Base-by-base conservation (phyloP, 2,888 invertebrate species). In the Hanleya hanleyi region DNA sequence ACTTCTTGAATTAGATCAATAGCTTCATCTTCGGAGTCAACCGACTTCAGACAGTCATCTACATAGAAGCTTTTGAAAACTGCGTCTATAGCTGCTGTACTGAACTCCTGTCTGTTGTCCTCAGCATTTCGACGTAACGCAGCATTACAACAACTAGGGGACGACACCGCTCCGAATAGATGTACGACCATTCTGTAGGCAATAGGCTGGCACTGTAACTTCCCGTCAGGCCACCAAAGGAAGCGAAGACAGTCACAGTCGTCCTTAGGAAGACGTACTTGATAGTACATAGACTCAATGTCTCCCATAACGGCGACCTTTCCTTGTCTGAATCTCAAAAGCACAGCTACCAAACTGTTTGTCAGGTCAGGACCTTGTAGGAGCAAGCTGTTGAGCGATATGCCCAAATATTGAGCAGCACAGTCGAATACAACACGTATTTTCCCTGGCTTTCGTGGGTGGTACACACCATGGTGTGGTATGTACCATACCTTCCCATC, bases 391-490 rank as follows among this genome's bases (percentile, higher is more conserved):
- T 57, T 57, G 26, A 57, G 29, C 15, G 61, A 57, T 33, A 26
- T 15, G n/a, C 61, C 33, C 61, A 57, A 26, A 26, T 33, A 57
- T 57, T 22, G n/a, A 22, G 61, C 18, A 18, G 61, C 18, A 7
- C 61, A 57, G 33, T 57, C 61, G 33, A 57, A 57, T 29, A 68
- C 68, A 18, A 68, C 50, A 18, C 51, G 32, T 9, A 68, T 51
- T 37, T 68, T 68, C 15, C n/a, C 33, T 29, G 68, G 68, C 36
- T 68, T 68, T 26, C 35, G 15, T 12, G 32, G 68, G 7, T 6
- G 68, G 26, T 68, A 68, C 1, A 68, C 50, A 9, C 68, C 50
- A 36, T 68, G 50, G 26, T 68, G 68, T 15, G 50, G 68, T 32
- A 68, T 49, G 51, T 5, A 68, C 68, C 68, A 68, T 15, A 68